Evolutionary conservation across 2,113 vertebrate genomes (phyloP), one percentile per base, ranked within the genome.

Genomic region (Myiagra hebetior): DNA sequence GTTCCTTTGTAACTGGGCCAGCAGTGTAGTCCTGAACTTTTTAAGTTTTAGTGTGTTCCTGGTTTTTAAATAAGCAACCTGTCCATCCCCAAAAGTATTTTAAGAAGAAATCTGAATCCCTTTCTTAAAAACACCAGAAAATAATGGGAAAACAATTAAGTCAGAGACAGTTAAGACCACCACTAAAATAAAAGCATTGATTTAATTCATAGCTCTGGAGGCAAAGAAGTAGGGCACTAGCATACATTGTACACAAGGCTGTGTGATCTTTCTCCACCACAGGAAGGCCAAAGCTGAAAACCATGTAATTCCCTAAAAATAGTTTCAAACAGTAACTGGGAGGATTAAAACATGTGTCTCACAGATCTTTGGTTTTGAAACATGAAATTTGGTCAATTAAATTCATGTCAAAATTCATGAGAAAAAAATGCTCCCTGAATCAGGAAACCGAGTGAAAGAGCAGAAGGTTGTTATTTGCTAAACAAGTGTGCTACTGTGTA

Each of bases 351-450:
- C 53, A 53, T 63, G 27, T 85, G 73, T 87, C 60, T 95, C 62
- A 89, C 74, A 94, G n/a, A 79, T 96, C 95, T 96, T 96, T 96
- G 95, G 95, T 87, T 96, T 79, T 89, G 74, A 69, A 94, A 96
- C 5, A 5, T 68, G 53, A 92, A 95, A 79, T 91, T 63, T 87
- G 80, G 84, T 94, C 81, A 91, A 75, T 78, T 79, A 91, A 85
- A 93, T 79, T 84, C 24, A 85, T 91, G 87, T 88, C 59, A 95
- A 93, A 95, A 96, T 77, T 86, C 79, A 93, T 50, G 47, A 95
- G 67, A 84, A 89, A 94, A 94, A 92, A 85, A 62, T 30, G 26
- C 52, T 95, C 42, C 78, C 93, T 93, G 78, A 85, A 91, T 74
- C 78, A 91, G 76, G 68, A 95, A 95, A 94, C 30, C 13, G 57